phyloP scores from a whole-genome alignment of 2,113 vertebrate species.

The Colius striatus region DNA sequence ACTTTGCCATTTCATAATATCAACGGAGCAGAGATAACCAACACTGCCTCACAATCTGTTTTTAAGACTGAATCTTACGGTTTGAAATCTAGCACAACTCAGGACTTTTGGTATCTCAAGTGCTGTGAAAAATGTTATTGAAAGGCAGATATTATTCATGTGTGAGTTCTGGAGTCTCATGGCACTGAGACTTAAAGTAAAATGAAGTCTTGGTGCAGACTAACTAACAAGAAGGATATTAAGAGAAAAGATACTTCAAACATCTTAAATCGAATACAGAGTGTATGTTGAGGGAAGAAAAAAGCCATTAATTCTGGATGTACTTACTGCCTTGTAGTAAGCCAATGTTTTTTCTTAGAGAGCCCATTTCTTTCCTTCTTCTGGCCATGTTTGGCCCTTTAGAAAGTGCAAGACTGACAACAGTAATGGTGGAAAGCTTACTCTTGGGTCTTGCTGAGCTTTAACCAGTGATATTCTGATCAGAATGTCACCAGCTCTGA shows the following conservation, averaged over 20 bases:
- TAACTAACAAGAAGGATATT: neutral
- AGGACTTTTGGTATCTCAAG: neutral
- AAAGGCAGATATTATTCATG: neutral
- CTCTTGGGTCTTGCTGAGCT: rapidly evolving
- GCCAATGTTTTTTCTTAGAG: neutral
- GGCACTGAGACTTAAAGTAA: neutral
- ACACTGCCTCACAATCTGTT: neutral
- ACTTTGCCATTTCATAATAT: conserved; percentile 26
- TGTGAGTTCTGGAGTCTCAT: neutral
- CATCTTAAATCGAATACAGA: neutral
- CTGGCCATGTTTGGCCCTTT: neutral
- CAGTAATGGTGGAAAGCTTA: neutral
- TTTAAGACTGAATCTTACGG: neutral
- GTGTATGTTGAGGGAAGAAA: neutral
- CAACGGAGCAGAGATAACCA: neutral
- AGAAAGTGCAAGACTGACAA: neutral
- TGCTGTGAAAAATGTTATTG: neutral
- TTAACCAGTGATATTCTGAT: neutral
- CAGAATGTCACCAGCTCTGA: neutral
- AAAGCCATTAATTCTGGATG: neutral
- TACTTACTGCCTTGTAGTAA: neutral
- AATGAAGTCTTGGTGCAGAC: neutral
- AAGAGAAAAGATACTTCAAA: neutral
- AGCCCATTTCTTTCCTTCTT: neutral
- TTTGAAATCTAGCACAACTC: neutral